Conservation (phyloP, 2,113 vertebrate species). For the Terrapene triunguis region DNA sequence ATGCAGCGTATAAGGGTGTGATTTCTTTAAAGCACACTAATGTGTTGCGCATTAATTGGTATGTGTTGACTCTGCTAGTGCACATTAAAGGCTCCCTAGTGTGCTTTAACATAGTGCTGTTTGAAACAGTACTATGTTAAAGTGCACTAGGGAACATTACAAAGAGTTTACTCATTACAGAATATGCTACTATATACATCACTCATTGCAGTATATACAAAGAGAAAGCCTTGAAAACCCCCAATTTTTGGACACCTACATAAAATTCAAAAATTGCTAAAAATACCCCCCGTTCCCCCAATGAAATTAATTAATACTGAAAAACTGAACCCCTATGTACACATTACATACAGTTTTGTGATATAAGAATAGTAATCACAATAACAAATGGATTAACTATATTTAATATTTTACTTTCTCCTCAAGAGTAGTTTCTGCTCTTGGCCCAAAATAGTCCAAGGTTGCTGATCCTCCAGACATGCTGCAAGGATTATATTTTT, state of each 20-base stretch:
- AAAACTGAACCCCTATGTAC: background rate
- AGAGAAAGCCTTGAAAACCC: background rate
- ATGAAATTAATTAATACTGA: background rate
- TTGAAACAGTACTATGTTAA: background rate
- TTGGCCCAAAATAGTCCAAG: background rate
- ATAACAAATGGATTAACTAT: background rate
- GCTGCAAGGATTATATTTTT: background rate
- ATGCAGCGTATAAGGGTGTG: background rate
- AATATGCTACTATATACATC: background rate
- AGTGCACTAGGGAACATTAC: background rate
- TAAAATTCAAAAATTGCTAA: background rate
- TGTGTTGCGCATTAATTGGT: background rate
- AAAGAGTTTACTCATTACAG: background rate
- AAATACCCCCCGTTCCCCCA: background rate
- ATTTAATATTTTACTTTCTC: background rate
- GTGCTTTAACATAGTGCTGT: background rate
- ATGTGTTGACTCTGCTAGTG: background rate
- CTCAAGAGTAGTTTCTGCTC: background rate
- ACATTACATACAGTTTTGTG: background rate
- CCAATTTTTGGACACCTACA: background rate
- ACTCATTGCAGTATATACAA: background rate
- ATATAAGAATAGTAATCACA: background rate
- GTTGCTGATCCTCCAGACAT: background rate
- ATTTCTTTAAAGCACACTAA: background rate
- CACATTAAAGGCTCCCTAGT: background rate